These are phyloP conservation scores for Gadus chalcogrammus DNA, from an alignment of 2,113 vertebrate species.

Conservation along the genomic window DNA sequence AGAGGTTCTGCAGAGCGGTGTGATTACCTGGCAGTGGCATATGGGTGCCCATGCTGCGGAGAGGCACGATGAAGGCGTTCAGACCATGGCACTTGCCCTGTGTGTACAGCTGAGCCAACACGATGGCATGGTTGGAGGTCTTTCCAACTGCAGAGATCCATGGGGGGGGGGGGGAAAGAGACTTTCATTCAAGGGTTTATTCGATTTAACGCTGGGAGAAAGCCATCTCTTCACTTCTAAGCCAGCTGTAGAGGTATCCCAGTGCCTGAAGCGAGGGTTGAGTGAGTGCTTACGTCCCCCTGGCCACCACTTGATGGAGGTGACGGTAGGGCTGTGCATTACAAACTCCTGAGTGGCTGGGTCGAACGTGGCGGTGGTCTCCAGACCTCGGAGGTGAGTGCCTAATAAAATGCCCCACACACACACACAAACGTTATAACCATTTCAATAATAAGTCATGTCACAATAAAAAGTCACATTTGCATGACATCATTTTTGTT, in stretches of 20 bases:
- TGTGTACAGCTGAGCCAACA: slow-evolving; percentile 93
- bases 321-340: slow-evolving; percentile 92
- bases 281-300: slow-evolving; percentile 87
- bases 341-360: slow-evolving; percentile 92
- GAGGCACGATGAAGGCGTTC: slow-evolving; percentile 91
- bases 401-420: slow-evolving; percentile 65
- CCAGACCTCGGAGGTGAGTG: slow-evolving; percentile 89
- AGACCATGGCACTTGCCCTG: slow-evolving; percentile 85
- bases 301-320: slow-evolving; percentile 99
- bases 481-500: too few species aligned
- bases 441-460: too few species aligned
- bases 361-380: slow-evolving; percentile 95
- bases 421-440: slow-evolving; percentile 3
- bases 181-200: too few species aligned
- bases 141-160: slow-evolving; percentile 82
- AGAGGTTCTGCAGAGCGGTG: not conserved
- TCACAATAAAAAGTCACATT: too few species aligned
- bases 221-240: too few species aligned
- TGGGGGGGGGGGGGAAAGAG: too few species aligned
- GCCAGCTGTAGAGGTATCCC: too few species aligned
- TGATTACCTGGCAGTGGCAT: slow-evolving; percentile 88
- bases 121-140: slow-evolving; percentile 92
- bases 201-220: too few species aligned
- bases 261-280: too few species aligned
- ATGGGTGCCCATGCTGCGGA: slow-evolving; percentile 86